Base-by-base conservation (phyloP, 2,888 invertebrate genomes). In the Ligdia adustata region DNA sequence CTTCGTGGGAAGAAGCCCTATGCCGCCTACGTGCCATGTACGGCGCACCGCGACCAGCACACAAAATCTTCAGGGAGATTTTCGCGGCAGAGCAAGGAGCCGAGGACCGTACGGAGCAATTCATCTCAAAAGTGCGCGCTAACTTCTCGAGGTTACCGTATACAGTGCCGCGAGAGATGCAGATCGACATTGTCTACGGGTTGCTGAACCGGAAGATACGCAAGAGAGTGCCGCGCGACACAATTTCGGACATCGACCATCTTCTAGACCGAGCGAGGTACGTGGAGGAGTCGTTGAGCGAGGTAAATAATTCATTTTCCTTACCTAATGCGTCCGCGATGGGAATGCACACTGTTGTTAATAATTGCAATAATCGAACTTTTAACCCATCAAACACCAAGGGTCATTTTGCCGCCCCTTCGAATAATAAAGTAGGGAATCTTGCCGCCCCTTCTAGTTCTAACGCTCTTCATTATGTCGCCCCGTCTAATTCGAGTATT, bases 11-110 rank as follows among this genome's bases (percentile, higher is more conserved):
- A 1, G 40, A 31, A 5, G 40, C 40, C 9, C 9, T 31, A 20
- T 9, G 6, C 9, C 40, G 40, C 1, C 31, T 40, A 3, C 40
- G 40, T 9, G 31, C 31, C 31, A 40, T 40, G 40, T 40, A 31
- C 15, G 38, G 28, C 1, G 16, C 28, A 13, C 38, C 38, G 28
- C 38, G 38, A 1, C 27, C 27, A 1, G 27, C 27, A 1, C 12
- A 27, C 27, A 12, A 11, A 2, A 9, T 27, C 5, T 27, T 12
- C 5, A 27, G 5, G 9, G 15, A 14, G 9, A 31, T 31, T 4
- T 31, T 31, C 29, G 29, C 14, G 3, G 2, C n/a, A 3, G 29
- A 15, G 4, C 29, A 31, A 31, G n/a, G 3, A 3, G 15, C 3
- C 15, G 29, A 14, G 0, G 14, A 31, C 1, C 15, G 29, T n/a